phyloP scores from a whole-genome alignment of 2,797 vertebrate species.

The Argyrosomus regius region DNA sequence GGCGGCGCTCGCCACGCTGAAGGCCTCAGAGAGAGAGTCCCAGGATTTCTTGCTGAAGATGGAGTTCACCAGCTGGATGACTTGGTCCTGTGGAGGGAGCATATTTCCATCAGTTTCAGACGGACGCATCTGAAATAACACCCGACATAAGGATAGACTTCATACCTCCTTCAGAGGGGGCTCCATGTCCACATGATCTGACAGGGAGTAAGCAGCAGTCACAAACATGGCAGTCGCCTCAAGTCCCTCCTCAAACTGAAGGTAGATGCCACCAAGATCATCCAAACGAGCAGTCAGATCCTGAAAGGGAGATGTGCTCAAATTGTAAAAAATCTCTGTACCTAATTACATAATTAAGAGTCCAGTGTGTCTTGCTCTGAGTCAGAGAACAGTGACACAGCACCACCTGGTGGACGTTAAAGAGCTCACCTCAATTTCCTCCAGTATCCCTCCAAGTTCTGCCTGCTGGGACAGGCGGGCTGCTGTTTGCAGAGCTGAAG shows the following conservation, averaged over 20 bases:
- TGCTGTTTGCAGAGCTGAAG: slow-evolving; percentile 92
- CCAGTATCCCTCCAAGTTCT: slow-evolving; percentile 93
- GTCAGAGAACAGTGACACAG: background rate
- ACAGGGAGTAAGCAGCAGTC: slow-evolving; percentile 93
- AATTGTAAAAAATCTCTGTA: background rate
- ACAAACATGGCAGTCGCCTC: slow-evolving; percentile 96
- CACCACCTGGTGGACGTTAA: slow-evolving; percentile 67
- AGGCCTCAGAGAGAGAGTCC: slow-evolving; percentile 93
- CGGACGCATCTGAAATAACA: background rate
- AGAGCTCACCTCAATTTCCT: slow-evolving; percentile 95
- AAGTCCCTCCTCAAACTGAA: slow-evolving; percentile 98
- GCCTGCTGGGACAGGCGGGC: slow-evolving; percentile 94
- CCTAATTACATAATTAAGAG: background rate
- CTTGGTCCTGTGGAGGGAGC: slow-evolving; percentile 90
- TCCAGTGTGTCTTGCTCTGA: background rate
- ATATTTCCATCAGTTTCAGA: background rate
- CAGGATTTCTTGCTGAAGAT: slow-evolving; percentile 98
- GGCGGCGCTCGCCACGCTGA: slow-evolving; percentile 91
- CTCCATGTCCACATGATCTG: slow-evolving; percentile 94
- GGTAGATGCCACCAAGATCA: slow-evolving; percentile 95
- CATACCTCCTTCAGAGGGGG: slow-evolving; percentile 95
- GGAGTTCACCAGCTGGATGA: slow-evolving; percentile 95
- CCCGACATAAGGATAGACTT: background rate
- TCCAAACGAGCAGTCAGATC: slow-evolving; percentile 96
- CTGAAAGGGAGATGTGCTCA: slow-evolving; percentile 71